Percentiles rank a stretch among this genome's conserved stretches.
These are phyloP conservation scores for Pseudoatta argentina DNA, from an alignment of 1,140 invertebrate genomes.

Conservation along the genomic window DNA sequence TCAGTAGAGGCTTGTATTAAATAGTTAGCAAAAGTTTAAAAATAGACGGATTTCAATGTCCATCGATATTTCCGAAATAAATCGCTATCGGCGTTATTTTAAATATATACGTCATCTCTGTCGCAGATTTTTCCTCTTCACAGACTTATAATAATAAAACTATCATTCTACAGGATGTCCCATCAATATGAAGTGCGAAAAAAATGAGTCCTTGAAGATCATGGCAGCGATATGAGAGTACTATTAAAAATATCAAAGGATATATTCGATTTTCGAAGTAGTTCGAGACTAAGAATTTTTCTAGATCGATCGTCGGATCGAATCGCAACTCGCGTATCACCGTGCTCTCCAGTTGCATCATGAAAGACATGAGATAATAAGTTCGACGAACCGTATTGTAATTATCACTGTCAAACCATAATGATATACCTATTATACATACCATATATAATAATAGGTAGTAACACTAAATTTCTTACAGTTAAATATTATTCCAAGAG, in stretches of 20 bases:
- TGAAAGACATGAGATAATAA: slow-evolving; percentile 28
- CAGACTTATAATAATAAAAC: not conserved
- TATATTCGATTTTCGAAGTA: not conserved
- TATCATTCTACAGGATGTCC: not conserved
- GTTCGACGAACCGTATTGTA: slow-evolving; percentile 16
- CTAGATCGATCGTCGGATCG: slow-evolving; percentile 29
- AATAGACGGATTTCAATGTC: not conserved
- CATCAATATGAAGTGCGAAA: too few relatives aligned
- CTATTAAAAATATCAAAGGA: slow-evolving; percentile 1
- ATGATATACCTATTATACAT: not conserved
- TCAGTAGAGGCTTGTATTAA: not conserved
- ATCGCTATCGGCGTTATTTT: not conserved
- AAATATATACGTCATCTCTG: not conserved
- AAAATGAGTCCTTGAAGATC: not conserved
- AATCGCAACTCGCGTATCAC: slow-evolving; percentile 22
- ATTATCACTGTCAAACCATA: slow-evolving; percentile 1
- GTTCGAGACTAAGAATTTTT: slow-evolving; percentile 15
- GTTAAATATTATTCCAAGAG: too few relatives aligned
- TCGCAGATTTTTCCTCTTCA: not conserved
- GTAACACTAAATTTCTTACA: too few relatives aligned
- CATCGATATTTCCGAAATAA: not conserved
- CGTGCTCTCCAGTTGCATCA: slow-evolving; percentile 33
- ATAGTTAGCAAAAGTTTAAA: not conserved
- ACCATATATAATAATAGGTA: too few relatives aligned
- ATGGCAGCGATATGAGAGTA: too few relatives aligned